Percentiles rank a stretch among this genome's conserved stretches.
These are phyloP conservation scores for Melanostigma gelatinosum DNA, from an alignment of 2,113 vertebrate species.

Conservation along the genomic window DNA sequence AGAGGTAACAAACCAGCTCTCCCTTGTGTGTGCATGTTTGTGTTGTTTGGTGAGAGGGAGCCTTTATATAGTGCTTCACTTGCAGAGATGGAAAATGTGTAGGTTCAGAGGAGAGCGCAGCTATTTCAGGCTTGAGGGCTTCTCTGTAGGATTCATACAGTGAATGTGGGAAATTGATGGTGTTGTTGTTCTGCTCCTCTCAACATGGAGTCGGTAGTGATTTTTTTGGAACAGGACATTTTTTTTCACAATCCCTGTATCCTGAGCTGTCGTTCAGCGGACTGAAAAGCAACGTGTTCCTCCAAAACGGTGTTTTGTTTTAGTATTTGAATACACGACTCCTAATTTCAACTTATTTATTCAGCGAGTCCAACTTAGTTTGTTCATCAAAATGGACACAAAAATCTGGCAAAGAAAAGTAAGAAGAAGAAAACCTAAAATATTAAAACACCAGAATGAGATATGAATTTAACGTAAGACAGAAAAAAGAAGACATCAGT, in stretches of 20 bases:
- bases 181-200: slow-evolving; percentile 12
- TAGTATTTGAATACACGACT: not conserved
- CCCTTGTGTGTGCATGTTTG: not conserved
- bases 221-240: not conserved
- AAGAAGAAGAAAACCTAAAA: not conserved
- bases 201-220: not conserved
- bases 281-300: slow-evolving; percentile 5
- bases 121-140: slow-evolving; percentile 37
- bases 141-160: slow-evolving; percentile 25
- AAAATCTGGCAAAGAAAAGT: not conserved
- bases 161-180: slow-evolving; percentile 6
- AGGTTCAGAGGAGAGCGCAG: slow-evolving; percentile 35
- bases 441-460: not conserved
- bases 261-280: not conserved
- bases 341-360: not conserved
- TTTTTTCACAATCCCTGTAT: not conserved
- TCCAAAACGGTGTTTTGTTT: slow-evolving; percentile 6
- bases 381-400: not conserved
- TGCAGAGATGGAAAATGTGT: slow-evolving; percentile 40
- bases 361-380: not conserved
- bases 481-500: not conserved
- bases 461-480: not conserved
- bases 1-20: slow-evolving; percentile 12
- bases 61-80: slow-evolving; percentile 20
- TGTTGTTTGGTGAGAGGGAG: not conserved